These are phyloP conservation scores for Candidula unifasciata DNA, from an alignment of 2,888 invertebrate species.

Conservation along the genomic window DNA sequence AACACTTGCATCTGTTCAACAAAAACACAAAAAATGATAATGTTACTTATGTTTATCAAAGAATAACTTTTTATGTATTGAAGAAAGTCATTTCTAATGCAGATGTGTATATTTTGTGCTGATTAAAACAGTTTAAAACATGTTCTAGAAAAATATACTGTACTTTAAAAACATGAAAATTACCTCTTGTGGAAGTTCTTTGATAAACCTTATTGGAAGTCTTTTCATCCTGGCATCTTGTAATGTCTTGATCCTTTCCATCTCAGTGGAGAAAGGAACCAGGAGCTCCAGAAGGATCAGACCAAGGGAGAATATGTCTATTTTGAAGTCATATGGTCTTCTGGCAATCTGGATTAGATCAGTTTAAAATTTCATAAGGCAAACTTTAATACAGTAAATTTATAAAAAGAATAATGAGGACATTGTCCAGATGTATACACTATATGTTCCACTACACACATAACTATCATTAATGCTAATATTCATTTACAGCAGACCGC, in stretches of 20 bases:
- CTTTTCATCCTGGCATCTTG: constrained; percentile 82
- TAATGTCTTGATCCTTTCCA: constrained; percentile 85
- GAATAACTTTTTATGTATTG: neutral
- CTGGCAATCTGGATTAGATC: constrained; percentile 67
- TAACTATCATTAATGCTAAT: too few relatives aligned
- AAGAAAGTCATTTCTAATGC: neutral
- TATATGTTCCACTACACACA: too few relatives aligned
- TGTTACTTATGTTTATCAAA: neutral
- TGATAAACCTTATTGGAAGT: constrained; percentile 85
- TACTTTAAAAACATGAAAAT: neutral
- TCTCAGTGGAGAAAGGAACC: constrained; percentile 91
- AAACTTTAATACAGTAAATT: neutral
- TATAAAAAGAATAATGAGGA: too few relatives aligned
- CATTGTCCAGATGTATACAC: too few relatives aligned
- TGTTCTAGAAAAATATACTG: neutral
- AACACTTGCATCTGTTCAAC: too few relatives aligned
- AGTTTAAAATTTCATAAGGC: neutral
- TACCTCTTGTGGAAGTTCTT: constrained; percentile 79
- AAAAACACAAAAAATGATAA: too few relatives aligned
- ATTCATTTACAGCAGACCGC: too few relatives aligned
- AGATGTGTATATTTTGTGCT: neutral
- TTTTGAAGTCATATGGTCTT: constrained; percentile 82
- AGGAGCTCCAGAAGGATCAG: constrained; percentile 95
- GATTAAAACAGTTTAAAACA: neutral
- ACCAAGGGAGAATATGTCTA: constrained; percentile 96